Percentiles rank a stretch among this genome's conserved stretches.
phyloP scores from a whole-genome alignment of 2,888 invertebrate species.

The Priocnemis perturbator region DNA sequence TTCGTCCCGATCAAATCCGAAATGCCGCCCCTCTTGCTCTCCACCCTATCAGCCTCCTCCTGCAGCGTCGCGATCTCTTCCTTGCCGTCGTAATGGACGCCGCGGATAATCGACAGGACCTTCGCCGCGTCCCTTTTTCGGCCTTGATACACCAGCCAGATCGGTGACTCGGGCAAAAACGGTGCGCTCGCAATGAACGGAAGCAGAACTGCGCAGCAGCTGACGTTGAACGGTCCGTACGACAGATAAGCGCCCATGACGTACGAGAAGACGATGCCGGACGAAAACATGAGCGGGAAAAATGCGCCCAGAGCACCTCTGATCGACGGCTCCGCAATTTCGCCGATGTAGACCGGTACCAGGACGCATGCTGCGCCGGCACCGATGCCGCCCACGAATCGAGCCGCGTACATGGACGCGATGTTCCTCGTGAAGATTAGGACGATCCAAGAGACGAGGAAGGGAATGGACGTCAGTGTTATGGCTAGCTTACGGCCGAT shows the following conservation, averaged over 20 bases:
- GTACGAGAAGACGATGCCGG: constrained; percentile 76
- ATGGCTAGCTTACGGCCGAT: constrained; percentile 65
- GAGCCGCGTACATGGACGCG: constrained; percentile 55
- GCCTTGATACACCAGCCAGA: constrained; percentile 64
- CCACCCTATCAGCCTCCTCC: constrained; percentile 61
- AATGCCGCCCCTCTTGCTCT: constrained; percentile 63
- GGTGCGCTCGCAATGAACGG: constrained; percentile 69
- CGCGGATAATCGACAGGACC: constrained; percentile 57
- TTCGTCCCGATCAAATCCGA: constrained; percentile 63
- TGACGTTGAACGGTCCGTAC: constrained; percentile 74
- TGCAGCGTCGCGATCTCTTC: constrained; percentile 58
- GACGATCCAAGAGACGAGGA: constrained; percentile 73
- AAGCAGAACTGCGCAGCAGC: constrained; percentile 70
- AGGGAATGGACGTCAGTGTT: constrained; percentile 60
- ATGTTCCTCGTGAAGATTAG: constrained; percentile 63
- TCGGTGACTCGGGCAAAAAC: constrained; percentile 66
- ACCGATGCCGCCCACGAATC: constrained; percentile 76
- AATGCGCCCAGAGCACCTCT: constrained; percentile 77
- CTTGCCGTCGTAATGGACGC: constrained; percentile 57
- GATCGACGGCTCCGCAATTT: constrained; percentile 76
- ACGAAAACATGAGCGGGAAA: constrained; percentile 75
- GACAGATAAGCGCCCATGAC: constrained; percentile 72
- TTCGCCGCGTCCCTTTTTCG: constrained; percentile 54
- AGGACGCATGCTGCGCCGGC: constrained; percentile 73
- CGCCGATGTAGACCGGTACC: constrained; percentile 77